Evolutionary conservation across 2,797 vertebrate genomes (phyloP), one percentile per base, ranked within the genome.

Genomic region (Parotocinclus haroldoi): DNA sequence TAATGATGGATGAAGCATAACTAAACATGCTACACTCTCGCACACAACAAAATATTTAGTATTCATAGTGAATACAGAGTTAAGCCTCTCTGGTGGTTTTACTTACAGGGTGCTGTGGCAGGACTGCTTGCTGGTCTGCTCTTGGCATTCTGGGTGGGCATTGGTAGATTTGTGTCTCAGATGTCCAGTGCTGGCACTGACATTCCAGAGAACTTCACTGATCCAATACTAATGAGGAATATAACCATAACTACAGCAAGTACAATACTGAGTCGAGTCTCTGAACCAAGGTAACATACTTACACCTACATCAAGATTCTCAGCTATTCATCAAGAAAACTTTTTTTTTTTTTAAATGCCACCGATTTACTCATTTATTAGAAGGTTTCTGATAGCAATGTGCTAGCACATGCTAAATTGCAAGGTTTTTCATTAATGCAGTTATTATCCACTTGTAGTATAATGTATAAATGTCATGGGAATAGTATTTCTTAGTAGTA

Each of bases 131-230:
- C 86, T 0, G 94, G 95, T 11, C 89, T 98, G 39, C 38, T 75
- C 71, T 79, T 95, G 89, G 87, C 94, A 3, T 94, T 96, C 79
- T 98, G 96, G 96, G 76, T 98, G 0, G 92, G 94, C 78, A 89
- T 98, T 0, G 95, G 96, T 16, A 91, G 89, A 81, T 83, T 95
- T 49, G 17, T 94, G 67, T 45, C 16, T 7, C 77, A 9, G 5
- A 53, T 50, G 49, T 42, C 71, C 0, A 0, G 60, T 0, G 0
- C 7, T 0, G 58, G 44, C 0, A 0, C 37, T 0, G 46, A 66
- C 48, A 42, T 68, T 0, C 13, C 70, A 9, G 46, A 82, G 0
- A 72, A 85, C 49, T 88, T 74, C 6, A 62, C 75, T 0, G 63
- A 63, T n/a, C 3, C 49, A 9, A 73, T 79, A 4, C 7, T 76